Conservation (phyloP, 2,113 vertebrate genomes). For the Xiphorhynchus elegans region DNA sequence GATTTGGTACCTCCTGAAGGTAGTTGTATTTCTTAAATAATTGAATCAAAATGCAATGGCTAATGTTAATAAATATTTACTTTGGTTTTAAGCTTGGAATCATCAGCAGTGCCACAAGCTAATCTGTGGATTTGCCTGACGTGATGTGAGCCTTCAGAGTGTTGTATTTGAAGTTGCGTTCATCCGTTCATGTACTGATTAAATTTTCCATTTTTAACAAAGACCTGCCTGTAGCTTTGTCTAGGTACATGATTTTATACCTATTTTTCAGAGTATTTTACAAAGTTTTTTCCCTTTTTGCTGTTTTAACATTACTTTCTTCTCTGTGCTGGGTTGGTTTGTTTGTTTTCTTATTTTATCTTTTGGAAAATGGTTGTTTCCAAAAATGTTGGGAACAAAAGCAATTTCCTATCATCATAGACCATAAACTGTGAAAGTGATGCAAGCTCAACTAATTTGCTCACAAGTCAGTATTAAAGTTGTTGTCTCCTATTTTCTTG, state of each 20-base stretch:
- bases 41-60: not conserved
- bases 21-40: not conserved
- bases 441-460: not conserved
- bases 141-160: not conserved
- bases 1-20: not conserved
- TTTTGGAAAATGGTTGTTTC: not conserved
- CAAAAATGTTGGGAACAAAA: not conserved
- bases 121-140: slow-evolving; percentile 18
- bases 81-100: not conserved
- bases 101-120: not conserved
- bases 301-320: not conserved
- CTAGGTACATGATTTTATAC: not conserved
- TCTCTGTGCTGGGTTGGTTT: not conserved
- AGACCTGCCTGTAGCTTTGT: not conserved
- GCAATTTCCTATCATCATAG: not conserved
- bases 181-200: not conserved
- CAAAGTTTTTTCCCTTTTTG: not conserved
- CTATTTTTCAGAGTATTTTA: not conserved
- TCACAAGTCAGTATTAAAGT: not conserved
- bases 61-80: not conserved
- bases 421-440: not conserved
- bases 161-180: not conserved
- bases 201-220: slow-evolving; percentile 5
- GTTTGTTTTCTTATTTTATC: not conserved
- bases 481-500: not conserved